Conservation (phyloP, 1,140 invertebrate species). For the Berghia stephanieae region DNA sequence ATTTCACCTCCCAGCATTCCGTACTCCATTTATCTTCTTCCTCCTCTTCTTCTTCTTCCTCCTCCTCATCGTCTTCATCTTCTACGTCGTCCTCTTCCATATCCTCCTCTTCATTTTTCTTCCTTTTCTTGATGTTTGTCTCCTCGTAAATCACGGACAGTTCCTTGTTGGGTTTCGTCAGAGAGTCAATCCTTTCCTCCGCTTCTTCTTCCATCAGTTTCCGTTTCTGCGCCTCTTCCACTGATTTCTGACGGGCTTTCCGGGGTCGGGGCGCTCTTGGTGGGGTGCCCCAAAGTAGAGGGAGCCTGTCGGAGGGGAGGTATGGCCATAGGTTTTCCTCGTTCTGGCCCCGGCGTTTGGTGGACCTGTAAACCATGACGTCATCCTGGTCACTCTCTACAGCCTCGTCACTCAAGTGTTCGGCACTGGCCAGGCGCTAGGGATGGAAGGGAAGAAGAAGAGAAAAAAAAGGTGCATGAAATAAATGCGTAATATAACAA, state of each 20-base stretch:
- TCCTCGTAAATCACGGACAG: constrained; percentile 22
- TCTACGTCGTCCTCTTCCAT: constrained; percentile 14
- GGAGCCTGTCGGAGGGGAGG: constrained; percentile 25
- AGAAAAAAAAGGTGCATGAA: not conserved
- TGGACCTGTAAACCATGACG: not conserved
- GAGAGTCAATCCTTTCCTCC: not conserved
- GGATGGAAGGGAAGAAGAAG: no score
- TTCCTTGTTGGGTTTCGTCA: not conserved
- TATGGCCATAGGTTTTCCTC: constrained; percentile 28
- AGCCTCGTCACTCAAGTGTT: constrained; percentile 24
- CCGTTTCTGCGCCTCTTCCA: not conserved
- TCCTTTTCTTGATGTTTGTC: not conserved
- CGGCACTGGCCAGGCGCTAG: constrained; percentile 28
- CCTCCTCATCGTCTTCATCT: constrained; percentile 23
- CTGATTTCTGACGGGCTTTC: not conserved
- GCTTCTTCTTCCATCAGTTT: not conserved
- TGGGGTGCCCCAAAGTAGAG: constrained; percentile 26
- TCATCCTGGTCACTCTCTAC: constrained; percentile 25
- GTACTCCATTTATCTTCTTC: constrained; percentile 15
- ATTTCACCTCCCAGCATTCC: constrained; percentile 31
- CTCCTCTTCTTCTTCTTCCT: constrained; percentile 21
- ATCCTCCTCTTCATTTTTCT: not conserved
- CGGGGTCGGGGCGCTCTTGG: constrained; percentile 6
- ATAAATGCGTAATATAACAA: no score
- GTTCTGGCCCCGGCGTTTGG: not conserved